A percentile compares a stretch with the other conserved stretches of the same genome.
Evolutionary conservation across 2,797 vertebrate species (phyloP).

Genomic region (Psittacula echo): DNA sequence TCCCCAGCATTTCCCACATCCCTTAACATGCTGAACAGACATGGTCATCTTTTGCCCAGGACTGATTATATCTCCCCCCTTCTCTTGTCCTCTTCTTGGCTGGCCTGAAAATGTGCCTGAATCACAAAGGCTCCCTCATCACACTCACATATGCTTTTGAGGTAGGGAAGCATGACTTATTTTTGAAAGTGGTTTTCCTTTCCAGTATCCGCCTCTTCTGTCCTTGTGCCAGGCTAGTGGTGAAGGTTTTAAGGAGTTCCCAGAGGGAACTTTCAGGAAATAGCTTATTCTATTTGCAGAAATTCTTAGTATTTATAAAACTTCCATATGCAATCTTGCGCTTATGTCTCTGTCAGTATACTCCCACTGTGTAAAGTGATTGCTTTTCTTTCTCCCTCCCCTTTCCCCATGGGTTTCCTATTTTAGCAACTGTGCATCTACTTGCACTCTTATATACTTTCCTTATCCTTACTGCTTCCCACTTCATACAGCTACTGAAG

Average conservation of each 20-base stretch:
- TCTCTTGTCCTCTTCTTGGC: neutral
- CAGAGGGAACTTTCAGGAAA: slow-evolving; percentile 18
- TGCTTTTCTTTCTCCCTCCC: neutral
- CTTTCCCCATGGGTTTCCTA: neutral
- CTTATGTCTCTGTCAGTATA: neutral
- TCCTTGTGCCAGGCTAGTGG: neutral
- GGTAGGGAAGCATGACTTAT: neutral
- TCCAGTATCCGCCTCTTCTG: neutral
- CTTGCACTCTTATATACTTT: neutral
- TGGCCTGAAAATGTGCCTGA: neutral
- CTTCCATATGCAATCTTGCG: neutral
- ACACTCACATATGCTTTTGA: neutral
- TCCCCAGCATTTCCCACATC: slow-evolving; percentile 12
- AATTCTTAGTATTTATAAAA: neutral
- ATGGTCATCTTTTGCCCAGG: neutral
- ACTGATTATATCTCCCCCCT: neutral
- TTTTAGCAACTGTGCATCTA: neutral
- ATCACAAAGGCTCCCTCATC: neutral
- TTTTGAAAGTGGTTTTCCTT: slow-evolving; percentile 21
- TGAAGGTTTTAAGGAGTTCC: slow-evolving; percentile 22
- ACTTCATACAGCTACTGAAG: neutral
- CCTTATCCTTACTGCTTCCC: neutral
- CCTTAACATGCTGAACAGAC: neutral
- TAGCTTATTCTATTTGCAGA: slow-evolving; percentile 10
- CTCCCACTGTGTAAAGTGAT: neutral